Percentiles rank a stretch among this genome's conserved stretches.
These are phyloP conservation scores for Ophion ellenae DNA, from an alignment of 2,888 invertebrate genomes.

Conservation along the genomic window DNA sequence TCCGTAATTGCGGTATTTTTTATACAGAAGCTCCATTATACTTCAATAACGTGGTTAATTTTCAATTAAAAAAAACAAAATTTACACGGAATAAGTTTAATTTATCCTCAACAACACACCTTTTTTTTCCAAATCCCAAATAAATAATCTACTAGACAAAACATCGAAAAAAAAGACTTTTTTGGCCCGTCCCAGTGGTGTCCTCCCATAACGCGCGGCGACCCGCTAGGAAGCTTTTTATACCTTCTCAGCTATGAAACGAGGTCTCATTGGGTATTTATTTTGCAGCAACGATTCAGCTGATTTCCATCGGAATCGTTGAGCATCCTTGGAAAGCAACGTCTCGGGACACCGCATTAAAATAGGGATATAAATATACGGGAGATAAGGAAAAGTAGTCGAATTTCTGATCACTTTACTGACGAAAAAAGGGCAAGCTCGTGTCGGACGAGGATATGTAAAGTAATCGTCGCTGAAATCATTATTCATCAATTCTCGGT, in stretches of 20 bases:
- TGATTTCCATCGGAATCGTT: background rate
- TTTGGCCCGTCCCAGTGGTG: too few species aligned
- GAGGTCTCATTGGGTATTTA: background rate
- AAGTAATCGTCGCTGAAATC: conserved; percentile 2
- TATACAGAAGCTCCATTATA: too few species aligned
- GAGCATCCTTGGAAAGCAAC: background rate
- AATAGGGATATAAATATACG: background rate
- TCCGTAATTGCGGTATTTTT: too few species aligned
- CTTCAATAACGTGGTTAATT: too few species aligned
- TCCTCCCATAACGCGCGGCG: background rate
- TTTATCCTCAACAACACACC: too few species aligned
- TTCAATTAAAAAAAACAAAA: too few species aligned
- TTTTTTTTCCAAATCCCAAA: too few species aligned
- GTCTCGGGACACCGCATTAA: background rate
- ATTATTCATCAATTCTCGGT: conserved; percentile 45
- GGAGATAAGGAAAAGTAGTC: background rate
- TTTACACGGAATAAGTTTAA: too few species aligned
- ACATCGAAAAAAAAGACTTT: too few species aligned
- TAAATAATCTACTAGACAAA: too few species aligned
- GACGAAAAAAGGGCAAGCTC: background rate
- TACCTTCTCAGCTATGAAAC: background rate
- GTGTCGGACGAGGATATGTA: background rate
- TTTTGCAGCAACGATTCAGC: background rate
- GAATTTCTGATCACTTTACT: background rate
- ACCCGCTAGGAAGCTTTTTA: background rate